Conservation (phyloP, 2,888 invertebrate species). For the Merodon equestris region DNA sequence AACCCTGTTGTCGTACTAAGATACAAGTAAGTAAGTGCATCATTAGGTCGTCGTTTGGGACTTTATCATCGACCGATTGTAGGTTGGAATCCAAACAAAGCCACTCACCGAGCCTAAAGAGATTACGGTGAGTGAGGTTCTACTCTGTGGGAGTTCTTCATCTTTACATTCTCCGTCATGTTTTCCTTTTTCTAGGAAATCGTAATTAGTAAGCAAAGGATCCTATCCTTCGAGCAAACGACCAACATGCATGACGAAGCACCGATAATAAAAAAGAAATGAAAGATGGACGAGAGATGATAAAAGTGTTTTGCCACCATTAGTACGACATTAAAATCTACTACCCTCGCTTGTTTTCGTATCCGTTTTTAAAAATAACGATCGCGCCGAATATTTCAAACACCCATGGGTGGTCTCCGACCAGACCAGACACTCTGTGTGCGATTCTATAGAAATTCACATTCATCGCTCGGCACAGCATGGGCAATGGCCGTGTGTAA, state of each 20-base stretch:
- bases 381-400: slow-evolving; percentile 43
- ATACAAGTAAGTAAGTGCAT: too few species aligned
- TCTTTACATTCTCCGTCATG: too few species aligned
- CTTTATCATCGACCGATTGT: too few species aligned
- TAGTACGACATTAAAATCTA: slow-evolving; percentile 35
- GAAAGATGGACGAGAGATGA: slow-evolving; percentile 4
- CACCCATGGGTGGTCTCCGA: slow-evolving; percentile 52
- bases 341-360: slow-evolving; percentile 11
- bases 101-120: slow-evolving; percentile 56
- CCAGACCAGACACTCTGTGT: slow-evolving; percentile 6
- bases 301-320: slow-evolving; percentile 50
- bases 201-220: slow-evolving; percentile 17
- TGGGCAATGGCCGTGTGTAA: background rate
- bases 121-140: slow-evolving; percentile 60
- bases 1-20: too few species aligned
- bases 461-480: slow-evolving; percentile 42
- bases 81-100: background rate
- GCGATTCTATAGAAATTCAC: slow-evolving; percentile 60
- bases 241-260: too few species aligned
- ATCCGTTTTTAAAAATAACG: slow-evolving; percentile 3
- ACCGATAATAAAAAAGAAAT: too few species aligned
- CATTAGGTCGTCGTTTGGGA: slow-evolving; percentile 43
- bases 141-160: slow-evolving; percentile 45
- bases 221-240: too few species aligned
- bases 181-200: slow-evolving; percentile 46